Base-by-base conservation (phyloP, 1,140 invertebrate genomes). In the Nasonia vitripennis region DNA sequence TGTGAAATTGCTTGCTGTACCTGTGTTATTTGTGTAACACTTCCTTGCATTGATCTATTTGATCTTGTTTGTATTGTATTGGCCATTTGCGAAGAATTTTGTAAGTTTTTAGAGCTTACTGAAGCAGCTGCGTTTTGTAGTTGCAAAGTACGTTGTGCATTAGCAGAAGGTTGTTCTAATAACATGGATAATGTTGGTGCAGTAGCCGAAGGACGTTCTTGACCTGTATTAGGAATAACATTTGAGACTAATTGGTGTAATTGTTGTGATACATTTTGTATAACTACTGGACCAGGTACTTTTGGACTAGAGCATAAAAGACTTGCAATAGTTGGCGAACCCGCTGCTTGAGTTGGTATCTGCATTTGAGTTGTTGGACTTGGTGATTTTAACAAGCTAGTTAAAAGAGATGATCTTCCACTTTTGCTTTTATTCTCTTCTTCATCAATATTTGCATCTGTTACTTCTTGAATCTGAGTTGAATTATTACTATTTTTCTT, bases 361-460 rank as follows among this genome's bases (percentile, higher is more conserved):
- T 94, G 94, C n/a, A 91, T 88, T 78, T 93, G 92, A 20, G 91
- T 92, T 0, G 92, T 92, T 9, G 92, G 91, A 87, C 90, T 92
- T 0, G 96, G 96, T n/a, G 96, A 97, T 90, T 97, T 97, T 1
- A 98, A 92, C 17, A 98, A 92, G 86, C 96, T 97, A 7, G 97
- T 97, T 41, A 98, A 92, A n/a, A 98, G 91, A 0, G 97, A 97
- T 0, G 97, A 97, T 55, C 93, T 92, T 0, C 91, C 91, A 74
- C 84, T 86, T 74, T 89, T 91, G 20, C 88, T 90, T 45, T 89
- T 91, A 23, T 93, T 91, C 11, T 91, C 92, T 10, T 93, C 91
- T 2, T 90, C 89, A 0, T 92, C 90, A 0, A 41, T 75, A 4
- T 81, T 41, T 51, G 85, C 48, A 2, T 88, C 88, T 5, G 41